Base-by-base conservation (phyloP, 2,113 vertebrate species). In the Forbesichthys agassizii region DNA sequence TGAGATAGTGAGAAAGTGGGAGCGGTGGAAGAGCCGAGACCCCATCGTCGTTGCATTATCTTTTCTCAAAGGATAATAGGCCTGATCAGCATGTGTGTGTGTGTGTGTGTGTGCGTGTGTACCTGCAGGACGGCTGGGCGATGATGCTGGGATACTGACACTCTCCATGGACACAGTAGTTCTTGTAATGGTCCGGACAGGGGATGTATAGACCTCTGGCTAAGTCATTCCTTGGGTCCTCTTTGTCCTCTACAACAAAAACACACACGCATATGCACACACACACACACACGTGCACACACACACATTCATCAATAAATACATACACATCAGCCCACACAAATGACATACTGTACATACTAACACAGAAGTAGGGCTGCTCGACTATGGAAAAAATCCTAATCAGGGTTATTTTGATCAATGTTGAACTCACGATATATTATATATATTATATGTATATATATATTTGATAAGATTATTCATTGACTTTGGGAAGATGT, bases 121-220 rank as follows among this genome's bases (percentile, higher is more conserved):
- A 99, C 97, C 96, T 99, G 96, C 97, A 98, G 63, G 96, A 98
- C 0, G 97, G 98, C 85, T 95, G 94, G 84, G 94, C 93, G 91
- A 94, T 93, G 66, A 93, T 93, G 64, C 93, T 91, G 70, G 95
- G 95, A 83, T 96, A 97, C 85, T 98, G 96, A 65, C 98, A 99
- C 84, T 97, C 98, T 79, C 98, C 98, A 0, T 99, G 96, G 89
- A 96, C 91, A 78, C 98, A 99, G 92, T 96, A 98, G 86, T 95
- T 96, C 33, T 96, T 96, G 91, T 94, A 98, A 77, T 94, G 92
- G 69, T 98, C 97, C 66, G 98, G 96, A 92, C 98, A 99, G 62
- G 97, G 96, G 76, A 95, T 95, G 89, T 95, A 95, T 72, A 95
- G 92, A 68, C 94, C 94, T 69, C 92, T 92, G 61, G 94, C 95